These are phyloP conservation scores for Hirtodrosophila alboralis DNA, from an alignment of 2,888 invertebrate genomes.

Conservation along the genomic window DNA sequence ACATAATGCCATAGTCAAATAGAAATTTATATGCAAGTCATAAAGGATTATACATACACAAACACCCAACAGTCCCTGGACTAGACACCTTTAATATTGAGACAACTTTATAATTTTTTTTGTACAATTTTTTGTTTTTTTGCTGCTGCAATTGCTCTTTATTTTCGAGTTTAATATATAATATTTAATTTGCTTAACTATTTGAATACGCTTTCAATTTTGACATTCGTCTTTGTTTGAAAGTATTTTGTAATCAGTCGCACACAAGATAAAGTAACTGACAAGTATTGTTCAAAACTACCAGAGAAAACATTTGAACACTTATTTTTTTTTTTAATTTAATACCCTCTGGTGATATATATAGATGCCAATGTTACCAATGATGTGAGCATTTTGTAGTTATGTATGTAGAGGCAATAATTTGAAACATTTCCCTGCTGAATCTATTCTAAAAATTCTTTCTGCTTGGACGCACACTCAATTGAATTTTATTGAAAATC, in stretches of 20 bases:
- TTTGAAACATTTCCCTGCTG: slow-evolving; percentile 15
- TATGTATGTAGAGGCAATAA: slow-evolving; percentile 65
- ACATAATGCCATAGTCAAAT: slow-evolving; percentile 67
- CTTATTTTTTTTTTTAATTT: slow-evolving; percentile 65
- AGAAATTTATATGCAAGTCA: slow-evolving; percentile 78
- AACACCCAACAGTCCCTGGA: slow-evolving; percentile 1
- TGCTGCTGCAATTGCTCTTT: slow-evolving; percentile 1
- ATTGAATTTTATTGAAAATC: slow-evolving; percentile 74
- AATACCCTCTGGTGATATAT: slow-evolving; percentile 53
- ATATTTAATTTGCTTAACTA: slow-evolving; percentile 79
- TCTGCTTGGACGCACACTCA: slow-evolving; percentile 59
- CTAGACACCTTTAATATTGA: too few relatives aligned
- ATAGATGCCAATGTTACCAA: slow-evolving; percentile 44
- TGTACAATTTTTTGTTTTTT: slow-evolving; percentile 36
- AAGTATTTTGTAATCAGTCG: slow-evolving; percentile 20
- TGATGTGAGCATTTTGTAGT: slow-evolving; percentile 41
- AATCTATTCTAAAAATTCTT: slow-evolving; percentile 45
- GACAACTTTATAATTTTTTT: too few relatives aligned
- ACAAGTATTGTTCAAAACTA: slow-evolving; percentile 2
- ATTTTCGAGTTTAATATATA: slow-evolving; percentile 37
- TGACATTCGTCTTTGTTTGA: slow-evolving; percentile 29
- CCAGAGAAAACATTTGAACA: slow-evolving; percentile 30
- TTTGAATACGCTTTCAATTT: slow-evolving; percentile 61
- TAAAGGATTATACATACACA: slow-evolving; percentile 47
- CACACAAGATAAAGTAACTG: too few relatives aligned